Base-by-base conservation (phyloP, 2,888 invertebrate genomes). In the Limnephilus lunatus region DNA sequence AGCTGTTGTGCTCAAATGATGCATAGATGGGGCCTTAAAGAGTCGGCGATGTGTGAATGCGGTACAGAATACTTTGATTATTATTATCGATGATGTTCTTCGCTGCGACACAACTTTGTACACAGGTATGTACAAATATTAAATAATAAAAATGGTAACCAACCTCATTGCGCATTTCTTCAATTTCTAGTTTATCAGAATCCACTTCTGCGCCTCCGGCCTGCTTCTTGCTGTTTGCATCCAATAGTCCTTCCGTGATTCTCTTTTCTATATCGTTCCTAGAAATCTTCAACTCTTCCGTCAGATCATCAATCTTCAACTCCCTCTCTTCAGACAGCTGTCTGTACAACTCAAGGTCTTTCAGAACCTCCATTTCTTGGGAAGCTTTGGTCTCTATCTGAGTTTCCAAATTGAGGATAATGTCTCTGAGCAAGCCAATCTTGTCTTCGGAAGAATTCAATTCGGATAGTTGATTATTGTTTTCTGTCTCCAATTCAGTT, bases 401-500 rank as follows among this genome's bases (percentile, higher is more conserved):
- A 0, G 95, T 95, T 94, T 99, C 98, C 82, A 98, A 95, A 94
- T 98, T 98, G 0, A 97, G 96, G 90, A 98, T 98, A 90, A 98
- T 97, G 92, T 98, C 98, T 68, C 98, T 96, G 30, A 98, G 95
- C 19, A 97, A 96, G 94, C 96, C 96, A 35, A 98, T 97, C 95
- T 98, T 98, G 91, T 98, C 98, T 53, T 97, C 96, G 0, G 97
- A 97, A n/a, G 97, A 97, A 95, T 98, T 97, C 2, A 98, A 95
- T 94, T 98, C 98, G 1, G 96, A 95, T 95, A 98, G 98, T 0
- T 97, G 95, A 90, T 97, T 96, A 2, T 97, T 96, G 94, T 97
- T 97, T 93, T 97, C 97, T 0, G 96, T 95, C 94, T 97, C 97
- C 1, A 97, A 95, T 14, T 97, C 97, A 1, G 95, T 94, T 93